These are phyloP conservation scores for Brenthis daphne DNA, from an alignment of 2,888 invertebrate genomes.

Conservation along the genomic window DNA sequence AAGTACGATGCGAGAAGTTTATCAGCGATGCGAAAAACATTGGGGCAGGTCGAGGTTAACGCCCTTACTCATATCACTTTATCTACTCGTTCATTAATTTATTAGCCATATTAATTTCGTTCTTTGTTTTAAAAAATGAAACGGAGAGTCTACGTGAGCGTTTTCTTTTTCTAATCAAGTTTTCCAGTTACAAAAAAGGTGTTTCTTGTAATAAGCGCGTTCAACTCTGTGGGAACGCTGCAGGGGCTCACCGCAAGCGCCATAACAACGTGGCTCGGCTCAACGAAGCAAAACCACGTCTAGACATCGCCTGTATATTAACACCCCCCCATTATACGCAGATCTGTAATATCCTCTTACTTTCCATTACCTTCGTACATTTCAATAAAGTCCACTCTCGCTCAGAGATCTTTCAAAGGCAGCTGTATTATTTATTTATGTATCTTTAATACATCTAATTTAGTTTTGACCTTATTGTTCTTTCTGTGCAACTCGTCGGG, in stretches of 20 bases:
- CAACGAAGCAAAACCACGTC: slow-evolving; percentile 73
- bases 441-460: slow-evolving; percentile 40
- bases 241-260: slow-evolving; percentile 67
- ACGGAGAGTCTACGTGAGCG: slow-evolving; percentile 40
- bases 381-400: slow-evolving; percentile 32
- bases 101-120: slow-evolving; percentile 30
- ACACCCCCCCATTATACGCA: slow-evolving; percentile 57
- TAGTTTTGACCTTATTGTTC: slow-evolving; percentile 50
- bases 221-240: slow-evolving; percentile 70
- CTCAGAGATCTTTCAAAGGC: slow-evolving; percentile 48
- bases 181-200: slow-evolving; percentile 57
- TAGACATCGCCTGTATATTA: slow-evolving; percentile 64
- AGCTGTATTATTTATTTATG: slow-evolving; percentile 52
- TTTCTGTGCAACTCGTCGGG: slow-evolving; percentile 54
- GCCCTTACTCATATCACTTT: slow-evolving; percentile 52
- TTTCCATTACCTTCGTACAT: slow-evolving; percentile 49
- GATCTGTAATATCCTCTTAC: slow-evolving; percentile 57
- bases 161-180: slow-evolving; percentile 47
- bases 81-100: slow-evolving; percentile 39
- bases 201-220: slow-evolving; percentile 56
- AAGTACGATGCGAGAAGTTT: slow-evolving; percentile 49
- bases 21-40: slow-evolving; percentile 58
- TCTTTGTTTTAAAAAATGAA: slow-evolving; percentile 24
- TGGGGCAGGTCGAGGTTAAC: slow-evolving; percentile 75
- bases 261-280: slow-evolving; percentile 56